These are phyloP conservation scores for Eremobia ochroleuca DNA, from an alignment of 2,888 invertebrate genomes.

Conservation along the genomic window DNA sequence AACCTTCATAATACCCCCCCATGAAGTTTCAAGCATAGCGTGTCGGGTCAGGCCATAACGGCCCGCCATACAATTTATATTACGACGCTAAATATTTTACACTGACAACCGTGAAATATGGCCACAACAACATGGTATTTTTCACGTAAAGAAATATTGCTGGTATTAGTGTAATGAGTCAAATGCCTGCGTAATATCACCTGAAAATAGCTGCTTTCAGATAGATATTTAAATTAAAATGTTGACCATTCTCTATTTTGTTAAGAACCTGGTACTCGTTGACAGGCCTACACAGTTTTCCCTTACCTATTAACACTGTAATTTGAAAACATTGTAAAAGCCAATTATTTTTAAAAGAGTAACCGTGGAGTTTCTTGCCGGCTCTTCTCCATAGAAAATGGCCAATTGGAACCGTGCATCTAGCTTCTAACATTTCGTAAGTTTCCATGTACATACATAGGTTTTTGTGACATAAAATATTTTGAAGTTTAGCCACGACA, in stretches of 20 bases:
- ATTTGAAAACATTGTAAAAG: not conserved
- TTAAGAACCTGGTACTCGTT: not conserved
- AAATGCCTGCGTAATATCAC: not conserved
- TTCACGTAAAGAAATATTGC: slow-evolving; percentile 32
- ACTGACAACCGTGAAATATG: slow-evolving; percentile 51
- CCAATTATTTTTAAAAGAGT: not conserved
- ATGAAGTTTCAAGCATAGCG: slow-evolving; percentile 55
- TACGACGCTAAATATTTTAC: slow-evolving; percentile 55
- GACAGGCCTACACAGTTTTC: not conserved
- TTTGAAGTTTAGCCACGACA: not conserved
- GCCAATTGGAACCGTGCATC: not conserved
- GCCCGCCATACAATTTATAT: slow-evolving; percentile 51
- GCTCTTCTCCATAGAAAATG: not conserved
- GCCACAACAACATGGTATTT: slow-evolving; percentile 25
- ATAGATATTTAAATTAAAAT: not conserved
- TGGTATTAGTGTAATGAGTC: slow-evolving; percentile 5
- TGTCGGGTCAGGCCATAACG: slow-evolving; percentile 49
- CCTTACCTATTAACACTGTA: not conserved
- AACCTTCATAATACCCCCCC: slow-evolving; percentile 10
- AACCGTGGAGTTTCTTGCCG: not conserved
- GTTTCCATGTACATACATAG: not conserved
- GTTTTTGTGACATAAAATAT: not conserved
- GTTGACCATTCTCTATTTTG: not conserved
- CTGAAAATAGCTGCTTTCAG: not conserved
- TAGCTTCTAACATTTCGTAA: not conserved